These are phyloP conservation scores for Neoascia interrupta DNA, from an alignment of 2,888 invertebrate genomes.

Conservation along the genomic window DNA sequence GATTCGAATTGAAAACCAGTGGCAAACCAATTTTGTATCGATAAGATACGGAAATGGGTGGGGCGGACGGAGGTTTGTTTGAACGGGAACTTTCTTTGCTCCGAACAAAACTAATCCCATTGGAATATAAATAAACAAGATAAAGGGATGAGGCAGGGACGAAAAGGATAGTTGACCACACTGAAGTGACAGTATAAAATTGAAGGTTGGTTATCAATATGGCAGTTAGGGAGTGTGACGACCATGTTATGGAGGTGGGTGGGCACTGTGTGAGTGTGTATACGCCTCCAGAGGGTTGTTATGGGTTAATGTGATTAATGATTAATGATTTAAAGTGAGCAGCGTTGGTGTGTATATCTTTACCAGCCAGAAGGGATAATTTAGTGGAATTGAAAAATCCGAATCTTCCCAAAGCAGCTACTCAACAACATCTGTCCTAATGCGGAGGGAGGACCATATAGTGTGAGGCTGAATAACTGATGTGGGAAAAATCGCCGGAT, in stretches of 20 bases:
- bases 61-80: neutral
- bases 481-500: too few species aligned
- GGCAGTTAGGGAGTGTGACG: conserved; percentile 20
- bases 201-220: conserved; percentile 23
- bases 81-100: too few species aligned
- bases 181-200: conserved; percentile 45
- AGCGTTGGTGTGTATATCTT: neutral
- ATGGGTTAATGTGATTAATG: conserved; percentile 40
- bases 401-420: too few species aligned
- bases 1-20: conserved; percentile 55
- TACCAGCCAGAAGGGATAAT: neutral
- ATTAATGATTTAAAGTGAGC: conserved; percentile 27
- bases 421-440: too few species aligned
- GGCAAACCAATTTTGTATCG: conserved; percentile 44
- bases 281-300: conserved; percentile 17
- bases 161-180: neutral
- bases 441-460: too few species aligned
- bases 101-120: conserved; percentile 1
- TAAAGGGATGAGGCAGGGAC: neutral
- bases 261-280: neutral
- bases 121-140: conserved; percentile 41
- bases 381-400: conserved; percentile 6
- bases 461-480: too few species aligned
- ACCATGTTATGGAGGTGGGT: conserved; percentile 13
- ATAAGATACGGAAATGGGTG: conserved; percentile 1